Evolutionary conservation across 2,888 invertebrate genomes (phyloP).

Genomic region (Eupithecia exiguata): DNA sequence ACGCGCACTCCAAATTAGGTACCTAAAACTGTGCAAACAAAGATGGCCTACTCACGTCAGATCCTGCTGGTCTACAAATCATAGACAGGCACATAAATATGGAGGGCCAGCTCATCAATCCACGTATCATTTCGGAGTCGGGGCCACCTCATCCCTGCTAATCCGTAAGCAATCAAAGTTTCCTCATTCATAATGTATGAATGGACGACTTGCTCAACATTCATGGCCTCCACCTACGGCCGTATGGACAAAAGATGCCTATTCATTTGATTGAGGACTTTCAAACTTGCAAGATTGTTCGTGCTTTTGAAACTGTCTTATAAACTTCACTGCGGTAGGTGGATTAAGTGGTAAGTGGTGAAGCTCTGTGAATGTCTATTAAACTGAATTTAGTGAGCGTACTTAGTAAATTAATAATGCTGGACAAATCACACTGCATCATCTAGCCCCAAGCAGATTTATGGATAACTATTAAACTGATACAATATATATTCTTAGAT

Average conservation of each 20-base stretch:
- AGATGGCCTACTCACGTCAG: slow-evolving; percentile 1
- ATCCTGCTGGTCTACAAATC: slow-evolving; percentile 8
- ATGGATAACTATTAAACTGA: too few relatives aligned
- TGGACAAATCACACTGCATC: too few relatives aligned
- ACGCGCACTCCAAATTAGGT: background rate
- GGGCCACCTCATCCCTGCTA: slow-evolving; percentile 34
- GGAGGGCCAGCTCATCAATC: slow-evolving; percentile 13
- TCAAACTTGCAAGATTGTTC: slow-evolving; percentile 8
- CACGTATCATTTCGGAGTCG: slow-evolving; percentile 17
- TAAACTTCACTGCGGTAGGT: background rate
- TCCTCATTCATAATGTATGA: slow-evolving; percentile 44
- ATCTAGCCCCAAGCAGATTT: too few relatives aligned
- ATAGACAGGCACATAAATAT: slow-evolving; percentile 13
- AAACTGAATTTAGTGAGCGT: background rate
- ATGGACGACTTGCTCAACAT: slow-evolving; percentile 25
- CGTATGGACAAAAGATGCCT: slow-evolving; percentile 15
- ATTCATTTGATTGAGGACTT: slow-evolving; percentile 22
- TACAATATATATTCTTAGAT: too few relatives aligned
- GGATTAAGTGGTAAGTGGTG: background rate
- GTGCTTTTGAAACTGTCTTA: background rate
- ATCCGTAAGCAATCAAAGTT: slow-evolving; percentile 43
- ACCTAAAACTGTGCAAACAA: background rate
- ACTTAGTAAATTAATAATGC: background rate
- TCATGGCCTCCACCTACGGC: slow-evolving; percentile 24
- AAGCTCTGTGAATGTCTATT: background rate